phyloP scores from a whole-genome alignment of 2,797 vertebrate species.

The Peromyscus attwateri region DNA sequence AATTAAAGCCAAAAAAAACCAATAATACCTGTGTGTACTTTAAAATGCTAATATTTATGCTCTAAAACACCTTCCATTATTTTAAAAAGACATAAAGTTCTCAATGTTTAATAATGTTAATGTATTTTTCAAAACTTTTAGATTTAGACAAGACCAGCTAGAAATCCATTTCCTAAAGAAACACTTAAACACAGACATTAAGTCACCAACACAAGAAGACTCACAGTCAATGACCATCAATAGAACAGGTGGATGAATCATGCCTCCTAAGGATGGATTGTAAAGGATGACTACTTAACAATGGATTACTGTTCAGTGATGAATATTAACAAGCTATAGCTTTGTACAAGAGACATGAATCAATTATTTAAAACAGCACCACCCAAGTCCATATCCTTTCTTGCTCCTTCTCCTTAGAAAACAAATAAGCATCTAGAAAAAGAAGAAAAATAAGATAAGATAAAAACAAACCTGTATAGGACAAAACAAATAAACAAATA shows the following conservation, averaged over 20 bases:
- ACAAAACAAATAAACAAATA: neutral
- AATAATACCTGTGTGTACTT: neutral
- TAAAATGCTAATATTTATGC: neutral
- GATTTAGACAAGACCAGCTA: neutral
- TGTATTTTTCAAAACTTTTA: neutral
- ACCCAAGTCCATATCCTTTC: neutral
- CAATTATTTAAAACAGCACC: neutral
- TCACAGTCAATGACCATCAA: neutral
- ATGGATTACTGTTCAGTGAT: neutral
- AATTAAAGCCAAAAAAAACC: neutral
- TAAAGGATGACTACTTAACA: neutral
- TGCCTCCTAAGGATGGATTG: neutral
- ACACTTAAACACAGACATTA: neutral
- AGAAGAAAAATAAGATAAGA: neutral
- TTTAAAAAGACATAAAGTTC: neutral
- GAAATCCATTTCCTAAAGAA: neutral
- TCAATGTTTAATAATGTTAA: neutral
- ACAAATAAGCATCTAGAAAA: neutral
- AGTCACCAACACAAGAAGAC: neutral
- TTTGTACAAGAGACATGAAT: neutral
- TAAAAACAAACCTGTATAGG: neutral
- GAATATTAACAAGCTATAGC: neutral
- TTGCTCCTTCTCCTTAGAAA: neutral
- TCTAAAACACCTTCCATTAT: neutral
- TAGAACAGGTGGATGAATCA: neutral